Base-by-base conservation (phyloP, 2,888 invertebrate species). In the Aporophyla nigra region DNA sequence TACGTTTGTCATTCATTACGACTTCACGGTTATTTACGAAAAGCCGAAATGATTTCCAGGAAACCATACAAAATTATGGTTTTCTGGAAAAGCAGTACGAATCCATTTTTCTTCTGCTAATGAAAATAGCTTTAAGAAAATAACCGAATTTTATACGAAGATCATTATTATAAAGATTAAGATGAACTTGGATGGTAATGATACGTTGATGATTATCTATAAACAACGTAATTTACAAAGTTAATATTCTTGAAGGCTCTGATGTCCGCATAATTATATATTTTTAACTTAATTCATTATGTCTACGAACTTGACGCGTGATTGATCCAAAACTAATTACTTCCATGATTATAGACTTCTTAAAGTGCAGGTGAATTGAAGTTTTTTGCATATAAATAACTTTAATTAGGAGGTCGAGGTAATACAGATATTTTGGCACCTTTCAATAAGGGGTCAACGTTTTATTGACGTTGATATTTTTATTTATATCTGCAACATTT, bases 281-380 rank as follows among this genome's bases (percentile, higher is more conserved):
- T 61, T 81, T 81, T 59, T 72, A 56, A 61, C 46, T 49, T n/a
- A 53, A 61, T 68, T 74, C 46, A 74, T 69, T 59, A 80, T 49
- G 51, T 81, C 46, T 78, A 71, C 62, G 70, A 68, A 49, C 68
- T 80, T 54, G 63, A 24, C 51, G 54, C 19, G 46, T 84, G 84
- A 85, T 80, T 80, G 80, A 76, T 75, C 76, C 19, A 51, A 58
- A 70, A 78, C 59, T 74, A 63, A 80, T 85, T 70, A 76, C 56
- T 53, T 43, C 56, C 24, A 63, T 67, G 63, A 72, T 80, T 71
- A 73, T 53, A 59, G 27, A 33, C 56, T 59, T 62, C 63, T 65
- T 71, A 59, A 53, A 74, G 71, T 76, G 67, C 59, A 58, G 59
- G 16, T 58, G 16, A 54, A 67, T 61, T 71, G 10, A 53, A 65